Evolutionary conservation across 2,113 vertebrate genomes (phyloP).

Genomic region (Cinclus cinclus): DNA sequence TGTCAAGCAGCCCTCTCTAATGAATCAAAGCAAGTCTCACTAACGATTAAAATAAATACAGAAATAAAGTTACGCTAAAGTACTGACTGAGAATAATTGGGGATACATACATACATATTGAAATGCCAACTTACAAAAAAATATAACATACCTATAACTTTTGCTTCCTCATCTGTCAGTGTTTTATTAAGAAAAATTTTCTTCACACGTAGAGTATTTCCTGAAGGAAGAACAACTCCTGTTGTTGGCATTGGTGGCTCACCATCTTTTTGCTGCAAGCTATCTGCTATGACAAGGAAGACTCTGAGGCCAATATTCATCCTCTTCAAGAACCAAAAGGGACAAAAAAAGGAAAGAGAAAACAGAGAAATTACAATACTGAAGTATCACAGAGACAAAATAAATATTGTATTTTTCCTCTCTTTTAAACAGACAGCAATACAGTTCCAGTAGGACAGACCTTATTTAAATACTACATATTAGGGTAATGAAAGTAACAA

Average conservation of each 20-base stretch:
- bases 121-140: not conserved
- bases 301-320: constrained; percentile 98
- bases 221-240: constrained; percentile 94
- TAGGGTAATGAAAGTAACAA: not conserved
- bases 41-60: not conserved
- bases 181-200: constrained; percentile 99
- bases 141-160: constrained; percentile 88
- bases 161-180: constrained; percentile 96
- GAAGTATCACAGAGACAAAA: not conserved
- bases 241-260: constrained; percentile 99
- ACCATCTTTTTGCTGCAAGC: constrained; percentile 96
- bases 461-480: not conserved
- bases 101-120: not conserved
- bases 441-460: not conserved
- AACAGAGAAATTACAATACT: not conserved
- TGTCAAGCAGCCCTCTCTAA: not conserved
- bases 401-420: not conserved
- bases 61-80: not conserved
- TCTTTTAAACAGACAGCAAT: not conserved
- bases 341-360: not conserved
- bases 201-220: constrained; percentile 98
- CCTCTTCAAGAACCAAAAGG: constrained; percentile 75
- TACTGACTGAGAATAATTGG: not conserved
- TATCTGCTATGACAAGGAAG: constrained; percentile 97
- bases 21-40: not conserved